Base-by-base conservation (phyloP, 2,113 vertebrate genomes). In the Macrotus californicus region DNA sequence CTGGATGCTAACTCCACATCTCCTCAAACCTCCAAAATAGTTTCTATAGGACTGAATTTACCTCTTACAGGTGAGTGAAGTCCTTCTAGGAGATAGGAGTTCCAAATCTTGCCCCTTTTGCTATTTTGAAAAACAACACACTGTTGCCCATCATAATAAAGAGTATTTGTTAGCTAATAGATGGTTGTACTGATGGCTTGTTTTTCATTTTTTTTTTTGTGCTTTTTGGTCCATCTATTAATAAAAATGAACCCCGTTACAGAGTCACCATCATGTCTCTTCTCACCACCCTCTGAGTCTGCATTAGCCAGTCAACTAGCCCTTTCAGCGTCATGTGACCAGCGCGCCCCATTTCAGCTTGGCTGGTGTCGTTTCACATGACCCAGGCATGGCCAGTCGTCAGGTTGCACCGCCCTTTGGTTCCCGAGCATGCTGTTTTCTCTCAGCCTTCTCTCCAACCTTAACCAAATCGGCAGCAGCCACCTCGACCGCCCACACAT, bases 251-350 rank as follows among this genome's bases (percentile, higher is more conserved):
- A 99, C 99, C 99, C 99, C 99, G 99, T 99, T 99, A 99, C 99
- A 99, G 99, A 99, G 99, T 99, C 99, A 99, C 99, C 99, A 99
- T 99, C 99, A 99, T 99, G 99, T 99, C 99, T 99, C 99, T 99
- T 99, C 99, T 99, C 99, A 99, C 99, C 99, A 99, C 99, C 99
- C 99, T 99, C 99, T 99, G 99, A 99, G 98, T 99, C 99, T 99
- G 98, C 99, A 99, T 99, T 99, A 99, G 99, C 98, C 99, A 99
- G 99, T 99, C 99, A 99, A 99, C 99, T 99, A 99, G 99, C 99
- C 99, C 98, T 99, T 99, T 99, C 99, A 99, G 99, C 99, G 99
- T 99, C 99, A 99, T 99, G 99, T 99, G 99, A 99, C 99, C 99
- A 99, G 99, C 99, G 99, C 99, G 99, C 99, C 99, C 99, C 99